Evolutionary conservation across 2,113 vertebrate genomes (phyloP).

Genomic region (Argyrosomus japonicus): DNA sequence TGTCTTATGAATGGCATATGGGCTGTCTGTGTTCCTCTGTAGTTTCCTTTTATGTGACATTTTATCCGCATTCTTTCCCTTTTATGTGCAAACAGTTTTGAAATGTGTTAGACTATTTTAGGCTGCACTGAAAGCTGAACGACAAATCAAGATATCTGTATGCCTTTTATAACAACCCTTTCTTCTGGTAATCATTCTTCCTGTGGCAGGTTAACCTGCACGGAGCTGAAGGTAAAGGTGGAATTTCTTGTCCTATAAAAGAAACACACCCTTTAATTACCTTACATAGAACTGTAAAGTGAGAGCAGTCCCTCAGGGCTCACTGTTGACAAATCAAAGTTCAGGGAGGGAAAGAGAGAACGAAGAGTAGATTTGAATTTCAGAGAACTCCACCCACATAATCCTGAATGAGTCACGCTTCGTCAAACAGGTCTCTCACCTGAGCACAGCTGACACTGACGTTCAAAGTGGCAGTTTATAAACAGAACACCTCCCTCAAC

Average conservation of each 20-base stretch:
- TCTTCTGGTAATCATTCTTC: neutral
- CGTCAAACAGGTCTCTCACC: slow-evolving; percentile 53
- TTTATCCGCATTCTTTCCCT: neutral
- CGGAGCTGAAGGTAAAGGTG: neutral
- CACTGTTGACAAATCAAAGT: slow-evolving; percentile 55
- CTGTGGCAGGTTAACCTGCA: neutral
- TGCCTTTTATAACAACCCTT: neutral
- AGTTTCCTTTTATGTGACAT: neutral
- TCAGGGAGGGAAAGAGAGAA: slow-evolving; percentile 4
- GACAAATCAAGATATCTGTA: neutral
- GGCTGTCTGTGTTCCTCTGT: neutral
- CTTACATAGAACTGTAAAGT: neutral
- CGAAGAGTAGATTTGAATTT: slow-evolving; percentile 15
- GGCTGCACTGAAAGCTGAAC: neutral
- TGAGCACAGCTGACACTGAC: neutral
- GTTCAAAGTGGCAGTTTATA: neutral
- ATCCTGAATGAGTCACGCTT: slow-evolving; percentile 43
- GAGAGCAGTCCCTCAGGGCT: neutral
- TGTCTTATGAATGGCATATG: neutral
- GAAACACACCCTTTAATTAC: slow-evolving; percentile 31
- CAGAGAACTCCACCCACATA: neutral
- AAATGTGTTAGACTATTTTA: neutral
- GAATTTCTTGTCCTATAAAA: neutral
- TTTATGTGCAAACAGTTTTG: neutral
- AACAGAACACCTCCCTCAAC: slow-evolving; percentile 14